These are phyloP conservation scores for Amia ocellicauda DNA, from an alignment of 2,113 vertebrate genomes.

Conservation along the genomic window DNA sequence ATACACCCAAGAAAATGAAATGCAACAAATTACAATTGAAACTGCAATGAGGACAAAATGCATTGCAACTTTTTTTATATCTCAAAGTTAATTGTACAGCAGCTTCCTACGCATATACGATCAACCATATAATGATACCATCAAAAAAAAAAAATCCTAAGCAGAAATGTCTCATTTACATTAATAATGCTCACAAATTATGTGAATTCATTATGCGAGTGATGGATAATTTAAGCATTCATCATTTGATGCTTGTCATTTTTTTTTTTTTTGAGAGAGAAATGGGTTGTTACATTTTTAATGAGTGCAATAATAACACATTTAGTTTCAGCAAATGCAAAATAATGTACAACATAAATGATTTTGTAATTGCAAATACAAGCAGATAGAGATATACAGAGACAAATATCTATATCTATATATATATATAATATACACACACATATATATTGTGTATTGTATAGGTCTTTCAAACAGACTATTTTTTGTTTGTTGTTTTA, in stretches of 20 bases:
- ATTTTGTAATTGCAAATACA: slow-evolving; percentile 61
- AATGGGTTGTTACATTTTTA: slow-evolving; percentile 95
- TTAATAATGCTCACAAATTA: slow-evolving; percentile 87
- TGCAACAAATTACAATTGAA: slow-evolving; percentile 86
- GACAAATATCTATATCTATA: slow-evolving; percentile 54
- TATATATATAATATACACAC: slow-evolving; percentile 49
- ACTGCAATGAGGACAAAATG: slow-evolving; percentile 78
- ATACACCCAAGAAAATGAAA: slow-evolving; percentile 83
- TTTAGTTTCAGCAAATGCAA: slow-evolving; percentile 81
- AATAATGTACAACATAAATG: slow-evolving; percentile 78
- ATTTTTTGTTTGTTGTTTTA: slow-evolving; percentile 33
- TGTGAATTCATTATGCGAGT: slow-evolving; percentile 85
- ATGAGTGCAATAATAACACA: slow-evolving; percentile 88
- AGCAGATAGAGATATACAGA: slow-evolving; percentile 62
- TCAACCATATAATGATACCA: slow-evolving; percentile 88
- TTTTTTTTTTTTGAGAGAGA: slow-evolving; percentile 79
- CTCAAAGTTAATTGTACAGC: slow-evolving; percentile 90
- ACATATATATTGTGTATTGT: slow-evolving; percentile 66
- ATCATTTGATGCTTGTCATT: slow-evolving; percentile 90
- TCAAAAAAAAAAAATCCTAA: slow-evolving; percentile 71
- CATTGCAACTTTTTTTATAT: slow-evolving; percentile 69
- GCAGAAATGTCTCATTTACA: slow-evolving; percentile 85
- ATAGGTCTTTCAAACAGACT: slow-evolving; percentile 62
- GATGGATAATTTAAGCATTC: slow-evolving; percentile 95
- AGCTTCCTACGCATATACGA: slow-evolving; percentile 86